These are phyloP conservation scores for Dysdera silvatica DNA, from an alignment of 1,140 invertebrate genomes.

Conservation along the genomic window DNA sequence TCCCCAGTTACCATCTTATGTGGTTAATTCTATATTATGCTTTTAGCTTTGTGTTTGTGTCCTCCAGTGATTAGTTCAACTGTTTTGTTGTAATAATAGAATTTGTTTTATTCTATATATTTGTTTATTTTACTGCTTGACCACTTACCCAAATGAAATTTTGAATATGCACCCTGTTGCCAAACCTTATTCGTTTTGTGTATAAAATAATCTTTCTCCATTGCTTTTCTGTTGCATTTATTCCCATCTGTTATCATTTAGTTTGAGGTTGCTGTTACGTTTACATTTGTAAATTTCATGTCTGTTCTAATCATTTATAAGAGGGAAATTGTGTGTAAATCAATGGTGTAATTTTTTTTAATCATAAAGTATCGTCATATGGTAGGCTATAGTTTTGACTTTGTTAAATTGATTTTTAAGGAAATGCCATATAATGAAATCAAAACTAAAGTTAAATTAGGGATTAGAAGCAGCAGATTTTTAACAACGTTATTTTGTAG, in stretches of 20 bases:
- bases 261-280: slow-evolving; percentile 22
- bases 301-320: too few relatives aligned
- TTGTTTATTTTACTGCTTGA: slow-evolving; percentile 25
- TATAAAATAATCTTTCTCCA: too few relatives aligned
- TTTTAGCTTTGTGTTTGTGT: slow-evolving; percentile 11
- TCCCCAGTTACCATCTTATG: slow-evolving; percentile 22
- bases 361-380: too few relatives aligned
- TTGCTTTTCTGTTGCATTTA: too few relatives aligned
- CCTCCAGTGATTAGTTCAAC: slow-evolving; percentile 17
- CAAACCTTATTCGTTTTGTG: slow-evolving; percentile 24
- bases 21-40: slow-evolving; percentile 10
- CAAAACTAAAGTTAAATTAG: too few relatives aligned
- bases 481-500: too few relatives aligned
- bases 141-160: slow-evolving; percentile 12
- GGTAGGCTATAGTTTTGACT: too few relatives aligned
- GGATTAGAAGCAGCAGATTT: too few relatives aligned
- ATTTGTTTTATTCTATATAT: slow-evolving; percentile 27
- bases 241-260: not conserved
- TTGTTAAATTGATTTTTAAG: too few relatives aligned
- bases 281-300: not conserved
- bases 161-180: slow-evolving; percentile 25
- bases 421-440: too few relatives aligned
- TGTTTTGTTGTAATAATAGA: slow-evolving; percentile 14
- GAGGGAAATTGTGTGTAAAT: not conserved
- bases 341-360: not conserved